Evolutionary conservation across 2,888 invertebrate genomes (phyloP).

Genomic region (Cecidostiba fungosa): DNA sequence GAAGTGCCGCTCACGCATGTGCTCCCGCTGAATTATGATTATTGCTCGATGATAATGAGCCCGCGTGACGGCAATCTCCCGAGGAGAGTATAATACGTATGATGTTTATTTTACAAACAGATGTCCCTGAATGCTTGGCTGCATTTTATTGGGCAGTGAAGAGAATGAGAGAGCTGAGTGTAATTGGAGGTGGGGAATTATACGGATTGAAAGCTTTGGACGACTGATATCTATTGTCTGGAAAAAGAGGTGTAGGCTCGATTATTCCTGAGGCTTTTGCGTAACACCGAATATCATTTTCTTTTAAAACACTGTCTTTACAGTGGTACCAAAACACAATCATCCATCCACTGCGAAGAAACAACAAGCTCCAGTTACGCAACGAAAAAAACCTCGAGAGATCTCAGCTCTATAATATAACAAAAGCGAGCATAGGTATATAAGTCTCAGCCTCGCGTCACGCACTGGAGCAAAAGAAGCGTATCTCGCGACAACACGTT

Average conservation of each 20-base stretch:
- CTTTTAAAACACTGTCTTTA: neutral
- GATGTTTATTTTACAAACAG: conserved; percentile 55
- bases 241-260: neutral
- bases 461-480: neutral
- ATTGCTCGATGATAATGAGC: conserved; percentile 63
- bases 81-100: neutral
- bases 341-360: too few species aligned
- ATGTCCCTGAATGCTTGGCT: conserved; percentile 57
- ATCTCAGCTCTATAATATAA: neutral
- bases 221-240: neutral
- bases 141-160: conserved; percentile 49
- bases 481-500: neutral
- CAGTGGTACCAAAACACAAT: neutral
- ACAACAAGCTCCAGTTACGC: too few species aligned
- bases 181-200: conserved; percentile 5
- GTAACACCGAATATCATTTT: neutral
- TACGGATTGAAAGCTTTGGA: neutral
- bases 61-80: conserved; percentile 38
- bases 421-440: neutral
- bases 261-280: too few species aligned
- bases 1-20: conserved; percentile 32
- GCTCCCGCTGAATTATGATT: conserved; percentile 61
- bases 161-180: too few species aligned
- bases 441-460: neutral
- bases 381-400: neutral